These are phyloP conservation scores for Temnothorax ravouxi DNA, from an alignment of 2,888 invertebrate genomes.

Conservation along the genomic window DNA sequence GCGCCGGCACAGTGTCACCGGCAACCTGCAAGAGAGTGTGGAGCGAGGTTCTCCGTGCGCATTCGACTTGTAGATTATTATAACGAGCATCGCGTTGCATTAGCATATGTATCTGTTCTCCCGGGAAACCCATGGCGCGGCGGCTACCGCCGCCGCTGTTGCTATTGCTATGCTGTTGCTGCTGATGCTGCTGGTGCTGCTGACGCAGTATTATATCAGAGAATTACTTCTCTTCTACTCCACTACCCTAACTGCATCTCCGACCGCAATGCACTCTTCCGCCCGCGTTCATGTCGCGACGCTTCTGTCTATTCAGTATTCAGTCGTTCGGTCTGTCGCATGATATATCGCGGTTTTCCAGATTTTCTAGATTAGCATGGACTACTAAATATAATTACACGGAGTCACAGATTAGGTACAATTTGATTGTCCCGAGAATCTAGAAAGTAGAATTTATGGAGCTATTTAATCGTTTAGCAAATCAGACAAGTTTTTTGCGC, in stretches of 20 bases:
- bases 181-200: conserved; percentile 18
- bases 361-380: neutral
- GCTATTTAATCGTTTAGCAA: no score
- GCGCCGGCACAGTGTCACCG: conserved; percentile 75
- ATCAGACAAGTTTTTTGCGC: neutral
- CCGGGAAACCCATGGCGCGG: conserved; percentile 74
- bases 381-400: neutral
- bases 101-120: conserved; percentile 83
- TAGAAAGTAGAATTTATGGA: neutral
- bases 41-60: conserved; percentile 70
- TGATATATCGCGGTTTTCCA: neutral
- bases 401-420: neutral
- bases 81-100: conserved; percentile 83
- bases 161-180: neutral
- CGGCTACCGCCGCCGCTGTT: conserved; percentile 59
- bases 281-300: neutral
- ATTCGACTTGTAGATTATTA: conserved; percentile 84
- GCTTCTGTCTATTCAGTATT: conserved; percentile 9
- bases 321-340: neutral
- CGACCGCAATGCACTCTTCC: conserved; percentile 15
- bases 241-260: conserved; percentile 15
- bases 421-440: neutral
- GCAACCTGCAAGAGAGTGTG: conserved; percentile 70
- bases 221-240: conserved; percentile 39
- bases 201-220: conserved; percentile 48